phyloP scores from a whole-genome alignment of 2,888 invertebrate genomes.

The Caenorhabditis parvicauda region DNA sequence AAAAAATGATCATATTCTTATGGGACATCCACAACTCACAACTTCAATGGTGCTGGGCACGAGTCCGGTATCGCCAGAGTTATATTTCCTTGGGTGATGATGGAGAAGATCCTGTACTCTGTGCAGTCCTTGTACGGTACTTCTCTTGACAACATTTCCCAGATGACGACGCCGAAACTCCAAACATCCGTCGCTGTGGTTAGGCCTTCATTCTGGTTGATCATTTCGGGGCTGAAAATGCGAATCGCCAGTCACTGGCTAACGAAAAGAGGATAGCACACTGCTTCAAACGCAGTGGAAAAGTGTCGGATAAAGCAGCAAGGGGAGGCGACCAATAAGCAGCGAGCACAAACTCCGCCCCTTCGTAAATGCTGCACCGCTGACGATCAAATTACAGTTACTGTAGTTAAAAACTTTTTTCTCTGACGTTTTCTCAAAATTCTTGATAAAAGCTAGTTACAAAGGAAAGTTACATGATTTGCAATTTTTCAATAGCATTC shows the following conservation, averaged over 20 bases:
- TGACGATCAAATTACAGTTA: no score
- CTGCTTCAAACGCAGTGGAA: no score
- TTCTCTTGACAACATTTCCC: constrained; percentile 53
- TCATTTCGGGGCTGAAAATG: constrained; percentile 52
- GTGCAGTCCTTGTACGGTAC: constrained; percentile 42
- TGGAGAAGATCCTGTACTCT: constrained; percentile 52
- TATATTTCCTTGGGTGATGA: constrained; percentile 50
- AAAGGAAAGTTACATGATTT: no score
- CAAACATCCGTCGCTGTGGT: constrained; percentile 56
- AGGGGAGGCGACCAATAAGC: no score
- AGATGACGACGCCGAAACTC: constrained; percentile 52
- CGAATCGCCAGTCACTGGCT: no score
- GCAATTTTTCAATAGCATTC: no score
- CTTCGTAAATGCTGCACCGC: no score
- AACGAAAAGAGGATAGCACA: no score
- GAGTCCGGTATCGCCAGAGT: constrained; percentile 48
- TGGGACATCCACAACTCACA: constrained; percentile 15
- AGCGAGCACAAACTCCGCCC: no score
- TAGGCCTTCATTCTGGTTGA: constrained; percentile 48
- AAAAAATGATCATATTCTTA: background rate
- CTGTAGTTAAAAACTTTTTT: constrained; percentile 1
- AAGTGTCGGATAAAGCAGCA: no score
- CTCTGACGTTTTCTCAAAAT: background rate
- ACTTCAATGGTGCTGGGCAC: constrained; percentile 43
- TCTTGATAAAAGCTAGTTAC: background rate